phyloP scores from a whole-genome alignment of 2,888 invertebrate species.

The Dasysyrphus albostriatus region DNA sequence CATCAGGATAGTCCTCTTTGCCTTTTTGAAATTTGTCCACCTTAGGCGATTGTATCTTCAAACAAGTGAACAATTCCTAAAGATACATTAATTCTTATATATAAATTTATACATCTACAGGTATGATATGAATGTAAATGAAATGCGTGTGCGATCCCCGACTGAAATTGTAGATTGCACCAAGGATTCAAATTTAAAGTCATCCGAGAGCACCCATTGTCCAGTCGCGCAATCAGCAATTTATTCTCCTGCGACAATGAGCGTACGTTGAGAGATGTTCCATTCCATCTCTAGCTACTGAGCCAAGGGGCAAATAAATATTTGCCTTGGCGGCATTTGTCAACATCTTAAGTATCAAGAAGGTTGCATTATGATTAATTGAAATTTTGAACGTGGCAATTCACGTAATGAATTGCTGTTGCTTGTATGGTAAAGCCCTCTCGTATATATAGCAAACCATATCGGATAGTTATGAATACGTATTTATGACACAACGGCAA shows the following conservation, averaged over 20 bases:
- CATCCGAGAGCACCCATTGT: slow-evolving; percentile 62
- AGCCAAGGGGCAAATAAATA: slow-evolving; percentile 56
- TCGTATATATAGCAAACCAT: slow-evolving; percentile 10
- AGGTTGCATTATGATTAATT: slow-evolving; percentile 67
- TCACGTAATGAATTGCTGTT: slow-evolving; percentile 73
- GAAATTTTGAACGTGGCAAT: slow-evolving; percentile 67
- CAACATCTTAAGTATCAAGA: slow-evolving; percentile 69
- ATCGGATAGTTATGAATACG: slow-evolving; percentile 66
- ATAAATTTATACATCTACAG: too few relatives aligned
- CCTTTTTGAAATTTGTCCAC: slow-evolving; percentile 46
- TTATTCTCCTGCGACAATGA: slow-evolving; percentile 72
- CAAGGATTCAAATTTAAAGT: slow-evolving; percentile 70
- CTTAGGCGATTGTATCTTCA: slow-evolving; percentile 46
- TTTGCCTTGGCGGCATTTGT: slow-evolving; percentile 71
- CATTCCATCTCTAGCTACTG: slow-evolving; percentile 18
- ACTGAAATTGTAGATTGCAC: slow-evolving; percentile 60
- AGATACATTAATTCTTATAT: slow-evolving; percentile 11
- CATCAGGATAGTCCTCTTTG: neutral
- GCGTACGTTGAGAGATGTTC: slow-evolving; percentile 48
- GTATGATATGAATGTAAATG: neutral
- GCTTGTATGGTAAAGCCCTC: slow-evolving; percentile 24
- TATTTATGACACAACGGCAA: slow-evolving; percentile 56
- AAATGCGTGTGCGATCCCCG: slow-evolving; percentile 10
- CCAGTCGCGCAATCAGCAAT: slow-evolving; percentile 72
- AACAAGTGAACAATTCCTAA: slow-evolving; percentile 55